Conservation (phyloP, 2,113 vertebrate genomes). For the Melozone crissalis region DNA sequence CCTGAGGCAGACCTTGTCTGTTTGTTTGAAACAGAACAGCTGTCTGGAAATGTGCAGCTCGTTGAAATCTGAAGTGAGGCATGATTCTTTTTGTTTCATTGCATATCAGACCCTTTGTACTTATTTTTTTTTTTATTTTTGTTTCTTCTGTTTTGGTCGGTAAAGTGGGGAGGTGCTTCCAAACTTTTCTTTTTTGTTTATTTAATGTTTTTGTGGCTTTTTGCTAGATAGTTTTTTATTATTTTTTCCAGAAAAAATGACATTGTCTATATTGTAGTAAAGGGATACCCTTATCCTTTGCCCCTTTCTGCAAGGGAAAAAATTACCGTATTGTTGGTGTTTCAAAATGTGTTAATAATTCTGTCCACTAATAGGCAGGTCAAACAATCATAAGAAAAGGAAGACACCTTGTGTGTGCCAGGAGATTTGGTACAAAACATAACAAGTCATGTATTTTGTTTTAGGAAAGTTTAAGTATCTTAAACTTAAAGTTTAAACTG, state of each 20-base stretch:
- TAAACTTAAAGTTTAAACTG: too few relatives aligned
- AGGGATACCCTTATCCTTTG: neutral
- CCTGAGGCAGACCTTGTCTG: neutral
- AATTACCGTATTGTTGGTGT: neutral
- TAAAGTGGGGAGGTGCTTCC: neutral
- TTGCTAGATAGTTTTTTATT: neutral
- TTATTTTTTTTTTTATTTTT: neutral
- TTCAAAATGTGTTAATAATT: neutral
- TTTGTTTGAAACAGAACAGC: slow-evolving; percentile 30
- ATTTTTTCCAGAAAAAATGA: neutral
- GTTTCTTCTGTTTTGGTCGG: neutral
- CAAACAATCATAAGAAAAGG: neutral
- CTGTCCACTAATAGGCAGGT: neutral
- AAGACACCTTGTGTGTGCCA: neutral
- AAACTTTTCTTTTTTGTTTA: neutral
- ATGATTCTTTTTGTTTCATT: neutral
- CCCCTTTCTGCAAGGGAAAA: neutral
- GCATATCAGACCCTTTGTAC: neutral
- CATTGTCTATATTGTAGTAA: neutral
- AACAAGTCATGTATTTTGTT: neutral
- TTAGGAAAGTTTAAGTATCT: too few relatives aligned
- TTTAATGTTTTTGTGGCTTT: neutral
- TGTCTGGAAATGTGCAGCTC: slow-evolving; percentile 15
- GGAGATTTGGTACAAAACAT: neutral
- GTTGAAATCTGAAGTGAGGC: neutral